phyloP scores from a whole-genome alignment of 2,888 invertebrate genomes.

The Tubiluchus corallicola region DNA sequence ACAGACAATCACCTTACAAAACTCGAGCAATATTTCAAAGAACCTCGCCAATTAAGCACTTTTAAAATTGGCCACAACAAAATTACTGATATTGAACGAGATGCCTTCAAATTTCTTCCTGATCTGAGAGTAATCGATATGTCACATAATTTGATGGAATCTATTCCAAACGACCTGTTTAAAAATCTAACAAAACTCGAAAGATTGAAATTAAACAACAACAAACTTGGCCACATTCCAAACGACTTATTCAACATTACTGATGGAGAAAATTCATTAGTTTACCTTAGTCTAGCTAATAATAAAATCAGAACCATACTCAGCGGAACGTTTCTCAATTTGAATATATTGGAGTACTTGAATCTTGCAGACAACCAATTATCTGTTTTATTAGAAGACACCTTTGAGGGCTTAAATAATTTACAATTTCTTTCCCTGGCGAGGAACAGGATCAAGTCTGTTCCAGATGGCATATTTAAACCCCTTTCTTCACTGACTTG shows the following conservation, averaged over 20 bases:
- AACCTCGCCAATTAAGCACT: background rate
- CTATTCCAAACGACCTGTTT: background rate
- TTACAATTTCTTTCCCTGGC: background rate
- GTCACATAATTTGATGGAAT: background rate
- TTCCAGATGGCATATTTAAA: background rate
- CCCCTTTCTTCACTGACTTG: background rate
- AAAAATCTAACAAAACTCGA: background rate
- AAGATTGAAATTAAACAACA: background rate
- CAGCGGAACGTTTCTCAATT: background rate
- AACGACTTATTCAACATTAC: background rate
- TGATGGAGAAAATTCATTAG: background rate
- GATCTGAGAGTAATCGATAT: background rate
- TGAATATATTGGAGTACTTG: background rate
- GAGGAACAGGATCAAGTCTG: background rate
- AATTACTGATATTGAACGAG: background rate
- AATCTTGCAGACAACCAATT: background rate
- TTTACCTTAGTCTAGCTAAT: background rate
- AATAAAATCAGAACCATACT: background rate
- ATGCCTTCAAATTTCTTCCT: background rate
- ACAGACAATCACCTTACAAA: background rate
- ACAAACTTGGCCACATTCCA: background rate
- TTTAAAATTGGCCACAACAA: background rate
- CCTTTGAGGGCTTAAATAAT: background rate
- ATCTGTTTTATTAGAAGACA: background rate
- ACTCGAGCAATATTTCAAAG: too few species aligned